Base-by-base conservation (phyloP, 2,797 vertebrate genomes). In the Enteromius paludinosus region DNA sequence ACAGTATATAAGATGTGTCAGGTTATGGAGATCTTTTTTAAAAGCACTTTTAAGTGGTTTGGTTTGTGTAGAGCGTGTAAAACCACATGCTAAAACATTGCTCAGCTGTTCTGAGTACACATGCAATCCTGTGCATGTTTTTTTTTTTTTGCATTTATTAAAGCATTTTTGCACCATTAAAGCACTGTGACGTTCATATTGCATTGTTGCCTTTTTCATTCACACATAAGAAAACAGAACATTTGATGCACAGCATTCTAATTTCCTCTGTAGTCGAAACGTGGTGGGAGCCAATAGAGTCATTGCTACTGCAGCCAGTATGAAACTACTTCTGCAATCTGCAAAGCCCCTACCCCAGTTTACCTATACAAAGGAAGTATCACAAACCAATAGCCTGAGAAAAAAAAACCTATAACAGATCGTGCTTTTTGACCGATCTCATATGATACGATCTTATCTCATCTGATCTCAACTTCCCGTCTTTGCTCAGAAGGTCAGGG, bases 261-360 rank as follows among this genome's bases (percentile, higher is more conserved):
- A 70, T 79, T 79, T 79, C 78, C 78, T 61, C 7, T 33, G 2
- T 25, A 4, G 15, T 45, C 2, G 10, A 80, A 76, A 76, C 30
- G 7, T 7, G 33, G 15, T 62, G n/a, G 15, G 77, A 84, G 77
- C 84, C 87, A 87, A 86, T 86, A 72, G 15, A 18, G 35, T 74
- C 11, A 78, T 86, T 86, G 87, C 87, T 47, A 62, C 66, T 54
- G 73, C 59, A 80, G 45, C 30, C 30, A 20, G 43, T 5, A 4
- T 86, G 80, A 78, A 86, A 43, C 33, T 59, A 73, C 9, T 11
- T 20, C 2, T 85, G 80, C 83, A 87, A 56, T 70, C 25, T 78
- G 81, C 78, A 81, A 54, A 76, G 78, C 52, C 84, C 86, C 84
- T 72, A 86, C 83, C 79, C 78, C 41, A 49, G 10, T 77, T 25